These are phyloP conservation scores for Propithecus coquereli DNA, from an alignment of 2,113 vertebrate species.

Conservation along the genomic window DNA sequence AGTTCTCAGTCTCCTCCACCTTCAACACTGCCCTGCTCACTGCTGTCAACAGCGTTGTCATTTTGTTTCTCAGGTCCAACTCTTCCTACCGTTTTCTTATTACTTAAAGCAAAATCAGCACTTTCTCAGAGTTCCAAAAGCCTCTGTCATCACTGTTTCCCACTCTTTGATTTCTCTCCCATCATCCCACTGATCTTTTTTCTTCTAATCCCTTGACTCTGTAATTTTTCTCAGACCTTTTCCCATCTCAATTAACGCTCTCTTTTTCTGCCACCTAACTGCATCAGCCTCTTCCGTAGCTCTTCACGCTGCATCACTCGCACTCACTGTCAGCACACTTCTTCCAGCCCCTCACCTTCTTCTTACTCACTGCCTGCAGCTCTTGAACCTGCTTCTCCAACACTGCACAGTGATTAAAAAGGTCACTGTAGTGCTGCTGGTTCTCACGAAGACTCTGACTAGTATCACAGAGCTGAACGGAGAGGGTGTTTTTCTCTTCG, in stretches of 20 bases:
- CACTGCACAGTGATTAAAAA: constrained; percentile 76
- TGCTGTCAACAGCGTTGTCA: not conserved
- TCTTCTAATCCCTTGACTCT: not conserved
- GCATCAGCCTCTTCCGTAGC: not conserved
- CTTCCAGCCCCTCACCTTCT: not conserved
- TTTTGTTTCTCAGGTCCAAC: not conserved
- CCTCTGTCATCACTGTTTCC: not conserved
- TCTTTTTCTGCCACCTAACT: not conserved
- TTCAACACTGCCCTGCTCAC: not conserved
- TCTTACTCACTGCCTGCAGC: constrained; percentile 74
- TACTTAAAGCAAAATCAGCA: not conserved
- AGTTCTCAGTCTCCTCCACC: not conserved
- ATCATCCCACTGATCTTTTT: not conserved
- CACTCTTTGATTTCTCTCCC: not conserved
- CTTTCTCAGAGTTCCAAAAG: not conserved
- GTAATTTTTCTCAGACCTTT: not conserved
- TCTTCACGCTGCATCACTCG: not conserved
- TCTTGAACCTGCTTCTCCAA: constrained; percentile 83
- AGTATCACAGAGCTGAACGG: constrained; percentile 80
- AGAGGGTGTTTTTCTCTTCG: constrained; percentile 85
- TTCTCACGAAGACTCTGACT: constrained; percentile 75
- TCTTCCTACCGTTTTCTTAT: not conserved
- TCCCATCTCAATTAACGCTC: not conserved
- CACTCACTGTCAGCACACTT: not conserved
- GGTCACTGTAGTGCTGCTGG: constrained; percentile 79